These are phyloP conservation scores for Ryuthela nishihirai DNA, from an alignment of 2,888 invertebrate genomes.

Conservation along the genomic window DNA sequence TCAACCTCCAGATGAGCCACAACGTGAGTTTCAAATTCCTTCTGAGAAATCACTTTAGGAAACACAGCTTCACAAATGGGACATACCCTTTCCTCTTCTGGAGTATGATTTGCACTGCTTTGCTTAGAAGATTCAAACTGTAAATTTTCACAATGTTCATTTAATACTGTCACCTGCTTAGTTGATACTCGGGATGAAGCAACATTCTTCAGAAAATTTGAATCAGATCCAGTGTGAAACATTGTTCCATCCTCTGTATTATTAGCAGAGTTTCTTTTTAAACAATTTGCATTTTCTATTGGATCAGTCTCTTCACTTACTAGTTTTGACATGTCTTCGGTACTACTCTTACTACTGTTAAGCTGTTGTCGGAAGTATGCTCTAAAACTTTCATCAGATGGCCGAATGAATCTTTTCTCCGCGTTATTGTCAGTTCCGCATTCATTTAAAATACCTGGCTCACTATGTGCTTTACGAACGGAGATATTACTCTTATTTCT, in stretches of 20 bases:
- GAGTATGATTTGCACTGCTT: background rate
- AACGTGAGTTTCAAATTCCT: conserved; percentile 33
- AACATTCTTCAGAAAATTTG: background rate
- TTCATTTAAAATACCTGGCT: no score
- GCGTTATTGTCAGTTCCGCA: no score
- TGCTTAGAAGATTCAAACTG: background rate
- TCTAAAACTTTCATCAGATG: conserved; percentile 10
- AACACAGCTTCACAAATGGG: conserved; percentile 28
- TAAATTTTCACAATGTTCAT: background rate
- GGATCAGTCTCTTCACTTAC: no score
- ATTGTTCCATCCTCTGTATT: no score
- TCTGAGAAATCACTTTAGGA: conserved; percentile 5
- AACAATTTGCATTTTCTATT: no score
- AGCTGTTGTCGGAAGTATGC: conserved; percentile 15
- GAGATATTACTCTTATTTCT: no score
- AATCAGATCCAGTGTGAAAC: background rate
- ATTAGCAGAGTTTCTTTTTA: no score
- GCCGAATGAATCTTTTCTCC: no score
- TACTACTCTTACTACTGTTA: background rate
- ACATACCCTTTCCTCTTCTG: conserved; percentile 17
- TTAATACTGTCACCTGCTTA: background rate
- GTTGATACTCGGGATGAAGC: background rate
- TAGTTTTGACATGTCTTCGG: no score
- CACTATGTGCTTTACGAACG: no score
- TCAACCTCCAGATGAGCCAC: conserved; percentile 24